phyloP scores from a whole-genome alignment of 2,888 invertebrate genomes.

The Proisotoma minuta region DNA sequence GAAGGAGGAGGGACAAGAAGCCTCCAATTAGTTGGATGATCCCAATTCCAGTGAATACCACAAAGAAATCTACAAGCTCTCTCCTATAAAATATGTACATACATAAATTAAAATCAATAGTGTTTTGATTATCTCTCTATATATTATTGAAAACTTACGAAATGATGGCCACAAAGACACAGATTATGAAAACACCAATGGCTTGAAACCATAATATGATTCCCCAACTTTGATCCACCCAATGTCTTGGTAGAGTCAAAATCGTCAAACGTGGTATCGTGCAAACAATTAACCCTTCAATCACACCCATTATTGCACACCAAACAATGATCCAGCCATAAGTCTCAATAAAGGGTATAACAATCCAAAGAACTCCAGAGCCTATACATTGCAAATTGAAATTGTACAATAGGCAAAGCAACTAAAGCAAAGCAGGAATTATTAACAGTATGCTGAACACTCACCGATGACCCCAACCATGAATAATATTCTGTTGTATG shows the following conservation, averaged over 20 bases:
- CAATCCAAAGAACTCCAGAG: slow-evolving; percentile 25
- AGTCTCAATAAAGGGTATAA: slow-evolving; percentile 18
- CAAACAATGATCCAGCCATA: slow-evolving; percentile 26
- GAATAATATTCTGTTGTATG: slow-evolving; percentile 16
- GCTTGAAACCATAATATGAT: slow-evolving; percentile 20
- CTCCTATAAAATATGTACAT: slow-evolving; percentile 10
- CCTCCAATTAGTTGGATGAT: slow-evolving; percentile 34
- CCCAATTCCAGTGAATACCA: slow-evolving; percentile 28
- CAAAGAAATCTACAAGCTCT: slow-evolving; percentile 19
- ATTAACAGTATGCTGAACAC: background rate
- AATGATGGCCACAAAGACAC: slow-evolving; percentile 15
- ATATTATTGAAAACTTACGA: slow-evolving; percentile 10
- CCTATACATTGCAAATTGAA: background rate
- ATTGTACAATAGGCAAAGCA: background rate
- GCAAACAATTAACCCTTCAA: slow-evolving; percentile 20
- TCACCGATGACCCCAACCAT: slow-evolving; percentile 15
- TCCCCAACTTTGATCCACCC: slow-evolving; percentile 22
- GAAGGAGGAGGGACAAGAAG: slow-evolving; percentile 31
- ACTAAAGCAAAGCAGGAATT: background rate
- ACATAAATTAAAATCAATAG: no score
- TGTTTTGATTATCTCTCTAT: background rate
- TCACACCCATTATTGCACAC: slow-evolving; percentile 9
- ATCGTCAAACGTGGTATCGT: slow-evolving; percentile 14
- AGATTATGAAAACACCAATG: slow-evolving; percentile 19
- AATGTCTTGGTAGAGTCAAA: slow-evolving; percentile 18